These are phyloP conservation scores for Setophaga kirtlandii DNA, from an alignment of 2,113 vertebrate genomes.

Conservation along the genomic window DNA sequence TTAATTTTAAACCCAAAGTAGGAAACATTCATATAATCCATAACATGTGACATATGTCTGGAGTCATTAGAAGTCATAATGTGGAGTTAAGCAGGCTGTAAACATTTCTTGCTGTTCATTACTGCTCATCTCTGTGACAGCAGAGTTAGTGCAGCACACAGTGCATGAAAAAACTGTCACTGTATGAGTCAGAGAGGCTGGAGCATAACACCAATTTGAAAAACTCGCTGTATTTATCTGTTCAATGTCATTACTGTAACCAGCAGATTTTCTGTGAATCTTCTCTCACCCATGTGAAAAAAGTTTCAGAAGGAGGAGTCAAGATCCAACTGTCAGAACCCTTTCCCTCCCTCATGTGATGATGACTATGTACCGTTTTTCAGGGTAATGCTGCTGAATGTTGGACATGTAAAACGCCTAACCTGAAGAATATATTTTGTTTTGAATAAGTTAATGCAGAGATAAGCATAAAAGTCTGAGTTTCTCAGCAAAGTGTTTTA, in stretches of 20 bases:
- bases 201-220: neutral
- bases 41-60: neutral
- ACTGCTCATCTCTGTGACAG: neutral
- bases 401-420: neutral
- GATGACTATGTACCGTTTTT: neutral
- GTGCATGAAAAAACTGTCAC: neutral
- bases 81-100: neutral
- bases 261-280: neutral
- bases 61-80: neutral
- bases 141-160: neutral
- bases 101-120: neutral
- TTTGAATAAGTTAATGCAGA: neutral
- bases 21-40: neutral
- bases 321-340: neutral
- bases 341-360: neutral
- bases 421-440: neutral
- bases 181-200: neutral
- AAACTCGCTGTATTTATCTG: neutral
- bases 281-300: neutral
- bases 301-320: neutral
- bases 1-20: neutral
- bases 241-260: neutral
- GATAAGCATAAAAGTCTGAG: neutral
- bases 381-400: neutral
- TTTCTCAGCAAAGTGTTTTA: neutral